phyloP scores from a whole-genome alignment of 2,888 invertebrate genomes.

The Pollenia griseotomentosa region DNA sequence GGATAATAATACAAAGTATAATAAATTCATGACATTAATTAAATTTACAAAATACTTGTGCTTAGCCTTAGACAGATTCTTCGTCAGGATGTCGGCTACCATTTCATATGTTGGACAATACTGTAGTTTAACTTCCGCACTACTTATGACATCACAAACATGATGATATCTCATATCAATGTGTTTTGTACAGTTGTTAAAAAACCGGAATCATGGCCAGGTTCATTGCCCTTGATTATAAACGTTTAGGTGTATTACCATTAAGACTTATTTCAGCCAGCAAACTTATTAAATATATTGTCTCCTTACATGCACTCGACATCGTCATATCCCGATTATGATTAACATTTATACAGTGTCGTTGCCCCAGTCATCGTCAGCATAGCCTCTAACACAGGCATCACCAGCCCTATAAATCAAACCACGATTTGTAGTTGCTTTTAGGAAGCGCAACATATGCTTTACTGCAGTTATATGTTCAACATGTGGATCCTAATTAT shows the following conservation, averaged over 20 bases:
- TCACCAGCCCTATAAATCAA: constrained; percentile 13
- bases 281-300: constrained; percentile 42
- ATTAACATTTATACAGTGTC: too few species aligned
- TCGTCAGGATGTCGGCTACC: too few species aligned
- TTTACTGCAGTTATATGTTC: constrained; percentile 27
- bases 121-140: constrained; percentile 20
- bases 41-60: constrained; percentile 56
- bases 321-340: too few species aligned
- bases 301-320: constrained; percentile 51
- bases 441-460: constrained; percentile 17
- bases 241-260: constrained; percentile 29
- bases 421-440: neutral
- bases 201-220: constrained; percentile 66
- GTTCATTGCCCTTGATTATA: constrained; percentile 68
- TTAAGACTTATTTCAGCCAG: constrained; percentile 49
- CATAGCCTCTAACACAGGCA: constrained; percentile 7
- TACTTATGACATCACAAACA: constrained; percentile 47
- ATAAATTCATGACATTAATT: constrained; percentile 43
- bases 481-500: neutral
- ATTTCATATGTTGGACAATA: constrained; percentile 59
- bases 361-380: constrained; percentile 51
- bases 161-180: constrained; percentile 58
- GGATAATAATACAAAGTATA: neutral
- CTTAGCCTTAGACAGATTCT: too few species aligned
- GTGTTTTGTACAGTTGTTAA: too few species aligned